Conservation (phyloP, 1,140 invertebrate species). For the Cheumatopsyche charites region DNA sequence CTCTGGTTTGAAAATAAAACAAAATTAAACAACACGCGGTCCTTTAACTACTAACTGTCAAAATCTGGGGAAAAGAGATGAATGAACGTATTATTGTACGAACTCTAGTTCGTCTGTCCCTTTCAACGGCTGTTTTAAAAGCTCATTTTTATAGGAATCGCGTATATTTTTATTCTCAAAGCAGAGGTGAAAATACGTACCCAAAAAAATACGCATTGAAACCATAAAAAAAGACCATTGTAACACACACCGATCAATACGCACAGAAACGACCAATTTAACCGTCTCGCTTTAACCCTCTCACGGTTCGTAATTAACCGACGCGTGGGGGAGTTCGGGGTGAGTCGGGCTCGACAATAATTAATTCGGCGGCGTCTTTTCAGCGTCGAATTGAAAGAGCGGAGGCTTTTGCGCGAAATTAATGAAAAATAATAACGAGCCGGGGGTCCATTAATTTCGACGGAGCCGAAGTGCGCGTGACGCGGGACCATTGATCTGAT, state of each 20-base stretch:
- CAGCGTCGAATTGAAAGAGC: conserved; percentile 8
- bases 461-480: conserved; percentile 13
- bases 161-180: no score
- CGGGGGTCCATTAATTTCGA: conserved; percentile 9
- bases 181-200: no score
- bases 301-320: background rate
- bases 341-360: conserved; percentile 10
- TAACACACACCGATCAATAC: background rate
- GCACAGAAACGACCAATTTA: conserved; percentile 5
- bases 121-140: no score
- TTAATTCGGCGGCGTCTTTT: conserved; percentile 17
- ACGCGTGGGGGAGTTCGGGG: background rate
- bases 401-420: background rate
- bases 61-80: no score
- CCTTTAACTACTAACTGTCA: no score
- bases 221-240: no score
- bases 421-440: conserved; percentile 13
- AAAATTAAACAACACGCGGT: no score
- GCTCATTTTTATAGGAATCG: no score
- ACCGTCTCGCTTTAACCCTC: background rate
- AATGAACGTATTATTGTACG: no score
- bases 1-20: no score
- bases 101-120: no score
- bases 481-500: background rate
- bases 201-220: no score